These are phyloP conservation scores for Colistium nudipinnis DNA, from an alignment of 2,113 vertebrate genomes.

Conservation along the genomic window DNA sequence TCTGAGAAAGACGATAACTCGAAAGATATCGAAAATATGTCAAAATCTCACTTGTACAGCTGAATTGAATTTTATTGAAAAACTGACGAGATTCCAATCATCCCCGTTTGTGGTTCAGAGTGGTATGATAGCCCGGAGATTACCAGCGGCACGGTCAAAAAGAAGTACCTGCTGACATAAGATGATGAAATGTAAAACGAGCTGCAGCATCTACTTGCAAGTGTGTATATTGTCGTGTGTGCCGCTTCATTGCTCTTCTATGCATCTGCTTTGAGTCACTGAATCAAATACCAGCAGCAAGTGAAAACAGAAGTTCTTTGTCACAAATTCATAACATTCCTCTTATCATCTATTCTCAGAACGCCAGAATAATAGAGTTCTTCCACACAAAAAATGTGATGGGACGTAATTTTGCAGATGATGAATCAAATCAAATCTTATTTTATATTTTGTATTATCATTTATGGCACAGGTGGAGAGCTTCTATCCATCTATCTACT, in stretches of 20 bases:
- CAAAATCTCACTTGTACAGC: not conserved
- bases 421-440: no score
- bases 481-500: no score
- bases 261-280: slow-evolving; percentile 9
- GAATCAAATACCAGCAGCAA: slow-evolving; percentile 1
- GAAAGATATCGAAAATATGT: no score
- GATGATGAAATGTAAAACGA: slow-evolving; percentile 48
- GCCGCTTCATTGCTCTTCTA: not conserved
- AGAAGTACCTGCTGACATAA: slow-evolving; percentile 40
- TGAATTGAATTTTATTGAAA: slow-evolving; percentile 26
- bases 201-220: slow-evolving; percentile 2
- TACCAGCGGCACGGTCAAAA: slow-evolving; percentile 34
- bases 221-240: not conserved
- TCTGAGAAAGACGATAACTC: not conserved
- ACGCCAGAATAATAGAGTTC: not conserved
- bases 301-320: not conserved
- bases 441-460: no score
- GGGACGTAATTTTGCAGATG: not conserved
- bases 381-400: not conserved
- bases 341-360: not conserved
- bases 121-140: slow-evolving; percentile 18
- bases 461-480: no score
- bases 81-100: slow-evolving; percentile 23
- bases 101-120: slow-evolving; percentile 1
- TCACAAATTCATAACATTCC: slow-evolving; percentile 11